Base-by-base conservation (phyloP, 2,113 vertebrate genomes). In the Oncorhynchus keta region DNA sequence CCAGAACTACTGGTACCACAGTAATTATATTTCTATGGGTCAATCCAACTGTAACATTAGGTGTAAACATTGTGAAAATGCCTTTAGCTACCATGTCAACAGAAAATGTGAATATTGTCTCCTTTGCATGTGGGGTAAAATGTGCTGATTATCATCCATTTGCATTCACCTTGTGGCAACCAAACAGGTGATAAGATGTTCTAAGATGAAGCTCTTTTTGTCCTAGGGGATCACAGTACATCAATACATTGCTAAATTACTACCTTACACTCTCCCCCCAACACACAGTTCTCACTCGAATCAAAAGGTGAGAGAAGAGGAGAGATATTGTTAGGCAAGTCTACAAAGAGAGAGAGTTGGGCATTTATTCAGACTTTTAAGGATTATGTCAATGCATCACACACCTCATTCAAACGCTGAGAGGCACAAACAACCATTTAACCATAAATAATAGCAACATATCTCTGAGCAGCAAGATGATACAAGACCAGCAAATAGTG, bases 291-390 rank as follows among this genome's bases (percentile, higher is more conserved):
- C 97, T 98, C 97, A 99, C 97, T 99, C 96, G 97, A 98, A 93
- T 93, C 93, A 94, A 93, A 93, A 92, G 92, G 99, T 97, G 97
- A 96, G 95, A 99, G 97, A 97, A 99, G 97, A 99, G 96, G 96
- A 98, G 97, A 99, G 96, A 98, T 99, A 98, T 99, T 97, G 96
- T 98, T 99, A 98, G 98, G 97, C 96, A 98, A 97, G 97, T 99
- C 97, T 99, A 99, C 96, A 99, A 98, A 99, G 95, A 99, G 97
- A 99, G 97, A 99, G 98, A 99, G 97, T 99, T 96, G 96, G 95
- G 97, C 95, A 96, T 99, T 99, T 99, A 98, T 97, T 98, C 96
- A 97, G 97, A 96, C 95, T 95, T 96, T 96, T 96, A 97, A 97
- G 95, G 96, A 98, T 95, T 96, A 94, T 94, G 95, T 96, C 96